Percentiles rank a stretch among this genome's conserved stretches.
phyloP scores from a whole-genome alignment of 2,113 vertebrate genomes.

The Lampris incognitus region DNA sequence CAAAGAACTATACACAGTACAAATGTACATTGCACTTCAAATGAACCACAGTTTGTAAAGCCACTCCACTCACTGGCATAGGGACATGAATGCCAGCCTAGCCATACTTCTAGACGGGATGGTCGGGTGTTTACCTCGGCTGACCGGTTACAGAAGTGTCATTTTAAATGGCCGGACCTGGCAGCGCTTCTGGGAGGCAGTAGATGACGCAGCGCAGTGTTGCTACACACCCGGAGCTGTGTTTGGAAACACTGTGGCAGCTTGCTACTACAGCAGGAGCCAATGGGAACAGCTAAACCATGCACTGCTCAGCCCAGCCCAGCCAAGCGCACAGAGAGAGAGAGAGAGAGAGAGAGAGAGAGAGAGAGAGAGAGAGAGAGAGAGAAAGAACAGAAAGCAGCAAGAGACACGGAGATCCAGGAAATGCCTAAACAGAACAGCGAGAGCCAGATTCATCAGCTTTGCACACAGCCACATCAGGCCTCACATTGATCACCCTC shows the following conservation, averaged over 20 bases:
- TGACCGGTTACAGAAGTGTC: constrained; percentile 63
- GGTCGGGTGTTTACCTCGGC: constrained; percentile 47
- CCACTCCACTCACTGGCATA: constrained; percentile 38
- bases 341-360: constrained; percentile 22
- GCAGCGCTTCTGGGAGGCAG: constrained; percentile 55
- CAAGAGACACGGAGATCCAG: constrained; percentile 72
- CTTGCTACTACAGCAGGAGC: constrained; percentile 62
- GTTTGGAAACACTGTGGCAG: constrained; percentile 81
- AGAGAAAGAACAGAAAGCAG: constrained; percentile 11
- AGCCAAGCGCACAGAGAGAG: constrained; percentile 38
- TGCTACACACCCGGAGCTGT: constrained; percentile 78
- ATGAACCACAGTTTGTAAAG: constrained; percentile 21
- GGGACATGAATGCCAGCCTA: constrained; percentile 43
- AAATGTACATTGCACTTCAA: constrained; percentile 5
- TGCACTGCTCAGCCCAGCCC: constrained; percentile 71
- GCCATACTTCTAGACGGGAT: neutral
- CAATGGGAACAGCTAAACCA: constrained; percentile 73
- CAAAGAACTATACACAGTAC: constrained; percentile 20
- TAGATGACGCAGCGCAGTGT: constrained; percentile 72
- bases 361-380: constrained; percentile 16
- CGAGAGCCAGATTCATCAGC: too few species aligned
- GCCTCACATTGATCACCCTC: constrained; percentile 69
- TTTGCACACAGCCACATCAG: constrained; percentile 44
- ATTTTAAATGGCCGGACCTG: constrained; percentile 58
- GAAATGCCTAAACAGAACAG: constrained; percentile 66